phyloP scores from a whole-genome alignment of 2,888 invertebrate genomes.

The Stenolophus ochropezus region DNA sequence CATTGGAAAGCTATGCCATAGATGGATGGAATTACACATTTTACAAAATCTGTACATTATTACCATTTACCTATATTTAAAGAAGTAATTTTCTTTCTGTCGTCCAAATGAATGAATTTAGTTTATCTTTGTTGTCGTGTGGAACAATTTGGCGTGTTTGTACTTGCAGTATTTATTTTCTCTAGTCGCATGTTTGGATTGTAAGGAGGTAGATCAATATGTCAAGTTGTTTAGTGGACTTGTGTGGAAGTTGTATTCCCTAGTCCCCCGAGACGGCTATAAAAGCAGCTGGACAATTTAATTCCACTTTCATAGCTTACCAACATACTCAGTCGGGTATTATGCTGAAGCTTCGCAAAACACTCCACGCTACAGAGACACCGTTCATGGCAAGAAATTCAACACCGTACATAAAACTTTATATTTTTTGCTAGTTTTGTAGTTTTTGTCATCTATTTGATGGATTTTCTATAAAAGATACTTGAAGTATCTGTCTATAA shows the following conservation, averaged over 20 bases:
- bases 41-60: too few species aligned
- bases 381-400: not conserved
- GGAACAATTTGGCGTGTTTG: conserved; percentile 14
- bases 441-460: too few species aligned
- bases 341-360: not conserved
- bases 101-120: too few species aligned
- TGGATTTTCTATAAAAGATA: too few species aligned
- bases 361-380: not conserved
- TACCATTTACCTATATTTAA: too few species aligned
- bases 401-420: not conserved
- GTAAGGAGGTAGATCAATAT: conserved; percentile 36
- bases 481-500: too few species aligned
- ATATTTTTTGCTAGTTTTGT: not conserved
- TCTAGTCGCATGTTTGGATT: conserved; percentile 34
- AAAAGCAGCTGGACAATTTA: conserved; percentile 45
- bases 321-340: not conserved
- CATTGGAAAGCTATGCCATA: too few species aligned
- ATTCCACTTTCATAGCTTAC: conserved; percentile 46
- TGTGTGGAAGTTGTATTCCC: conserved; percentile 11
- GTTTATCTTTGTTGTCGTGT: too few species aligned
- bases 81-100: too few species aligned
- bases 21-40: too few species aligned
- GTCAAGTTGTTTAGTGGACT: conserved; percentile 33
- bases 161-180: conserved; percentile 28
- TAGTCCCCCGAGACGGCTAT: conserved; percentile 25